Evolutionary conservation across 1,140 invertebrate species (phyloP).

Genomic region (Eueides isabella): DNA sequence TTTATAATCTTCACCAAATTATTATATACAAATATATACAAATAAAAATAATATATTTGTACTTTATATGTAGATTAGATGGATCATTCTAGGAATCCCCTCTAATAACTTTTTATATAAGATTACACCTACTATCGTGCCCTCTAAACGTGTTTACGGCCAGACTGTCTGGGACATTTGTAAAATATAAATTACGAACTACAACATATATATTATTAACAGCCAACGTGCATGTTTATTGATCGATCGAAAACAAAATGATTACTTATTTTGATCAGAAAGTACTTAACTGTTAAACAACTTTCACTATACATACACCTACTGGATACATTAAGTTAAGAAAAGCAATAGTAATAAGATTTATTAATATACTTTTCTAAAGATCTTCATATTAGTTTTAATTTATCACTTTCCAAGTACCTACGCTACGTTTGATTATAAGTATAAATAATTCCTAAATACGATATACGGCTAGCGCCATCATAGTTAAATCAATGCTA

Average conservation of each 20-base stretch:
- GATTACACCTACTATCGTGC: not conserved
- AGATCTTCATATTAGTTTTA: not conserved
- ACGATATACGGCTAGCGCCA: no score
- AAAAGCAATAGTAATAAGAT: not conserved
- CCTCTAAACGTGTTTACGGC: not conserved
- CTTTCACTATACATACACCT: not conserved
- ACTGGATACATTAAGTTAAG: constrained; percentile 3
- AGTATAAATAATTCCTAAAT: not conserved
- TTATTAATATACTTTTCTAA: not conserved
- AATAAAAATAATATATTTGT: not conserved
- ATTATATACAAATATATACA: not conserved
- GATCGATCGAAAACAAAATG: no score
- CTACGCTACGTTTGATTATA: not conserved
- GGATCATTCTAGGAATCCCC: not conserved
- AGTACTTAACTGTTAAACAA: constrained; percentile 2
- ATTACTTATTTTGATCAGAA: constrained; percentile 1
- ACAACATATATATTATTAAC: not conserved
- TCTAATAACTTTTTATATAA: constrained; percentile 1
- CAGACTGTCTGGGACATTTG: constrained; percentile 5
- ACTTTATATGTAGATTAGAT: not conserved
- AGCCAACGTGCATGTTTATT: not conserved
- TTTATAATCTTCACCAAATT: constrained; percentile 2
- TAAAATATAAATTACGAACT: not conserved
- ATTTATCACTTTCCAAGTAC: not conserved
- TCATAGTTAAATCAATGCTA: no score